Evolutionary conservation across 2,888 invertebrate genomes (phyloP), one percentile per base, ranked within the genome.

Genomic region (Pherbina coryleti): DNA sequence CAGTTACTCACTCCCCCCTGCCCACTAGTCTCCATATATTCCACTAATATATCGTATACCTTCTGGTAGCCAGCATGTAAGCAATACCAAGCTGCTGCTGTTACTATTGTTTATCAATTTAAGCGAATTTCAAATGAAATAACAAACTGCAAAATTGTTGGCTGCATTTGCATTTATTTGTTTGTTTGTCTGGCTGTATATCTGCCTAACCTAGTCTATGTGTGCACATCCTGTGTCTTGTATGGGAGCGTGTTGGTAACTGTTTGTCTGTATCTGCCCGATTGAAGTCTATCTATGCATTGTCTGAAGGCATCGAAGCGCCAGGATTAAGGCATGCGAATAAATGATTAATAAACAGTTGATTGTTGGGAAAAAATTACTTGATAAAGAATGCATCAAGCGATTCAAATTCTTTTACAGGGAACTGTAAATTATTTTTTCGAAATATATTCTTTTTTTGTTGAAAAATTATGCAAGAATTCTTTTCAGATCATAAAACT

Each of bases 101-200:
- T 22, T 67, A 14, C 67, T 67, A 67, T 67, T 67, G 67, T 67
- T 67, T 67, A 67, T 25, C 67, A 67, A 37, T 67, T 67, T 67
- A 67, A 49, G 44, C 67, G 25, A 67, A 67, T 49, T 44, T 37
- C 44, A 67, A 25, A 67, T 19, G 67, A 49, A 67, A 67, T 49
- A 67, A 44, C 67, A 49, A 49, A 49, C 67, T 44, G 22, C 49
- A n/a, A 67, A 67, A 49, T 49, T 67, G 25, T 31, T n/a, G n/a
- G 25, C 34, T 64, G 64, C 28, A 25, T 66, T 14, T 51, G 31
- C 53, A 51, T 34, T 49, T 69, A n/a, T 66, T 51, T 75, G 51
- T 22, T 11, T 44, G 25, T 31, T 34, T 71, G 69, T 51, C 19
- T 60, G 55, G 74, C 17, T 77, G 72, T 49, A n/a, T 74, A 71